These are phyloP conservation scores for Poliocrania exsul DNA, from an alignment of 2,797 vertebrate genomes.

Conservation along the genomic window DNA sequence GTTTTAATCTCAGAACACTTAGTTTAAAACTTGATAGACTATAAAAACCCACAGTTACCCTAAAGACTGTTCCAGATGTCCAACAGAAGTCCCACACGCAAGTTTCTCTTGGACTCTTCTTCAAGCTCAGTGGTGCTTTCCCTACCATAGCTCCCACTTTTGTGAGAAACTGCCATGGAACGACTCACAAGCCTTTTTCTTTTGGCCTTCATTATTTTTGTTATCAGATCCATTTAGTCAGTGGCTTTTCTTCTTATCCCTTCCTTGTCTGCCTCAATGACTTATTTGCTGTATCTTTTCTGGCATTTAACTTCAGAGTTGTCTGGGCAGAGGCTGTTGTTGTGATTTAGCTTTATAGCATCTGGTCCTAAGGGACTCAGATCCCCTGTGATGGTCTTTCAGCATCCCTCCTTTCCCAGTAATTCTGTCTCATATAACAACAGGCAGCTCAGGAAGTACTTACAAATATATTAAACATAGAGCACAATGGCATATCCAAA, in stretches of 20 bases:
- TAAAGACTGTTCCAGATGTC: neutral
- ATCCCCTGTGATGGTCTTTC: neutral
- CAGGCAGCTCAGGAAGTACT: neutral
- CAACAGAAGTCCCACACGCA: neutral
- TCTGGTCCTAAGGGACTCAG: neutral
- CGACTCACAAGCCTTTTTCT: neutral
- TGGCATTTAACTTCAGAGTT: neutral
- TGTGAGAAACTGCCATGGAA: accelerated
- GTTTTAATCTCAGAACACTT: neutral
- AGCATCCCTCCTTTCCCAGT: neutral
- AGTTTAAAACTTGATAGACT: neutral
- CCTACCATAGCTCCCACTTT: neutral
- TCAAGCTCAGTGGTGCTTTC: neutral
- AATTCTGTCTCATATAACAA: neutral
- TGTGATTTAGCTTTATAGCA: constrained; percentile 10
- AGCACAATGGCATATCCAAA: neutral
- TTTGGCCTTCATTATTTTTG: neutral
- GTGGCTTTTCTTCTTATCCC: neutral
- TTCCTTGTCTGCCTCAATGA: neutral
- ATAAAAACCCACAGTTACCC: neutral
- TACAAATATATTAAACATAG: neutral
- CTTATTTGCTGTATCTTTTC: constrained; percentile 8
- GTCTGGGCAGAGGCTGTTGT: neutral
- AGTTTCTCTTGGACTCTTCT: neutral
- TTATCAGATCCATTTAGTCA: neutral